These are phyloP conservation scores for Adelognathus sp. DNA, from an alignment of 2,888 invertebrate species.

Conservation along the genomic window DNA sequence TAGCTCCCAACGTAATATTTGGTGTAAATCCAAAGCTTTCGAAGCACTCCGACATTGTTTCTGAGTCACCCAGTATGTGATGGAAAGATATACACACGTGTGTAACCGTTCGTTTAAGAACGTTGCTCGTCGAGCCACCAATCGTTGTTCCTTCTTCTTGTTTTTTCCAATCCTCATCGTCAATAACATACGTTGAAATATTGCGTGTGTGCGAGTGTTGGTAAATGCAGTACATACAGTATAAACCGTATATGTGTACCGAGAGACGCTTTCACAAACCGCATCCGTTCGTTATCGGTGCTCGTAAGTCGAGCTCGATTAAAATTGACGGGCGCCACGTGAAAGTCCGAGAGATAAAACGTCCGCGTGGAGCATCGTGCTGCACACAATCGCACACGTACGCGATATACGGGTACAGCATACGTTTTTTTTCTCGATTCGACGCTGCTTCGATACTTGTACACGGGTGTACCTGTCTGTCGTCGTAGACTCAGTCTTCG, in stretches of 20 bases:
- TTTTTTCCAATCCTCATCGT: not conserved
- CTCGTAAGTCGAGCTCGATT: constrained; percentile 58
- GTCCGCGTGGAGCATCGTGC: constrained; percentile 29
- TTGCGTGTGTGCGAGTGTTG: constrained; percentile 22
- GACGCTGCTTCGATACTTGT: not conserved
- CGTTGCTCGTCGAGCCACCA: constrained; percentile 2
- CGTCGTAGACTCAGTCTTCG: not conserved
- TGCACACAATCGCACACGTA: constrained; percentile 9
- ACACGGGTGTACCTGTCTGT: not conserved
- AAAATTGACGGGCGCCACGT: constrained; percentile 59
- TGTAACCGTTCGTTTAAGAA: not conserved
- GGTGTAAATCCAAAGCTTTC: no score
- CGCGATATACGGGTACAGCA: not conserved
- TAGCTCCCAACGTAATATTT: no score
- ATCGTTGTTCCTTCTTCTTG: constrained; percentile 24
- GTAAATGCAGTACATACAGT: constrained; percentile 30
- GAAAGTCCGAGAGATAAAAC: constrained; percentile 57
- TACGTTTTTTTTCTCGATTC: not conserved
- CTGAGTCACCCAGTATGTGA: no score
- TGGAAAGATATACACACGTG: not conserved
- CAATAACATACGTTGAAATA: constrained; percentile 12
- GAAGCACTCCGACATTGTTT: no score
- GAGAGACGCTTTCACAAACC: constrained; percentile 58
- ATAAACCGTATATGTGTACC: no score
- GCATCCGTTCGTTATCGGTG: constrained; percentile 58